phyloP scores from a whole-genome alignment of 30 jellyfish, hydroid and myxozoan genomes.

The Nemopilema nomurai region DNA sequence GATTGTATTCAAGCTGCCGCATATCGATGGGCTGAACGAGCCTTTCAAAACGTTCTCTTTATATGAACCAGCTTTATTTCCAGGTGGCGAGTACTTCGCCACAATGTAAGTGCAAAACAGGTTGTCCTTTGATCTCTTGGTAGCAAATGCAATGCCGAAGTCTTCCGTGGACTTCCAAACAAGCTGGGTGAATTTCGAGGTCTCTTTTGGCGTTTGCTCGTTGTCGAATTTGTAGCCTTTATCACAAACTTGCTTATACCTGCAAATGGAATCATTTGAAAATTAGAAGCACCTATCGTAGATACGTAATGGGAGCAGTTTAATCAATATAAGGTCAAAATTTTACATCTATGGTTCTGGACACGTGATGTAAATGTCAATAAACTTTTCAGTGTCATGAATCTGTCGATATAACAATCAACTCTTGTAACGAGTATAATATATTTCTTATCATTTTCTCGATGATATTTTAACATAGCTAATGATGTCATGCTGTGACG shows the following conservation, averaged over 20 bases:
- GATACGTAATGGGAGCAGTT: too few species aligned
- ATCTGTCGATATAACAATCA: too few species aligned
- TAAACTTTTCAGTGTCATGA: too few species aligned
- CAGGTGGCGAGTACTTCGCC: conserved; percentile 76
- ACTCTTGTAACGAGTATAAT: too few species aligned
- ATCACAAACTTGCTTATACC: conserved; percentile 84
- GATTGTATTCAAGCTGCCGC: conserved; percentile 72
- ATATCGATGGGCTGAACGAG: conserved; percentile 61
- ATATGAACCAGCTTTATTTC: conserved; percentile 68
- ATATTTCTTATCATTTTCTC: too few species aligned
- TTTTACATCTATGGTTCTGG: too few species aligned
- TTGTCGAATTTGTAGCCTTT: conserved; percentile 40
- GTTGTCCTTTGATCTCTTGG: conserved; percentile 54
- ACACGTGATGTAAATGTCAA: too few species aligned
- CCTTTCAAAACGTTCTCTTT: conserved; percentile 70
- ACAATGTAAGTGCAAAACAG: conserved; percentile 79
- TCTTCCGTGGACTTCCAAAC: conserved; percentile 74
- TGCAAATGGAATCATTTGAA: conserved; percentile 7
- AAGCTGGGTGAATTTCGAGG: conserved; percentile 76
- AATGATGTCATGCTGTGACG: too few species aligned
- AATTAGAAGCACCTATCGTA: too few species aligned
- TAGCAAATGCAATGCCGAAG: conserved; percentile 86
- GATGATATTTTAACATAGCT: too few species aligned
- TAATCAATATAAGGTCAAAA: too few species aligned
- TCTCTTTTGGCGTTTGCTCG: conserved; percentile 38